Base-by-base conservation (phyloP, 2,113 vertebrate species). In the Bujurquina vittata region DNA sequence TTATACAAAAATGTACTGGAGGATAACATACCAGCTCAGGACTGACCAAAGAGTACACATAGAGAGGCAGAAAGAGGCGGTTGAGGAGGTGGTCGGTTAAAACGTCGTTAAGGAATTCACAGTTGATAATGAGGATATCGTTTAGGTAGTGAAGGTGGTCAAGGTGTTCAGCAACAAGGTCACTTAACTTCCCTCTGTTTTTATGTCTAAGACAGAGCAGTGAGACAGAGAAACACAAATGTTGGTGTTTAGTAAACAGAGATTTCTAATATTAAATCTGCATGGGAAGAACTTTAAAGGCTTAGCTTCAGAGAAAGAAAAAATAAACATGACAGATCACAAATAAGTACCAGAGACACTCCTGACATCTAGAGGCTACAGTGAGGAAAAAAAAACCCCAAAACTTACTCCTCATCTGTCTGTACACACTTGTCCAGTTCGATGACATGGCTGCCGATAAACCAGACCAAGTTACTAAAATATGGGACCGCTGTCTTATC, bases 401-500 rank as follows among this genome's bases (percentile, higher is more conserved):
- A 37, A 37, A 37, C 98, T 98, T 95, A 99, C 98, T 99, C 98
- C 95, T 99, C 97, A 63, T 99, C 98, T 0, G 98, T 99, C 94
- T 99, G 97, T 85, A 99, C 98, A 60, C 98, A 99, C 94, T 98
- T 98, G 94, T 99, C 98, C 92, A 99, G 95, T 69, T 99, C 98
- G 22, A 99, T 98, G 89, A 99, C 98, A 0, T 99, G 98, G 90
- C 97, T 99, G 75, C 98, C 98, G 52, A 99, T 99, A 90, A 99
- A 99, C 98, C 98, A 99, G 75, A 99, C 98, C 60, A 99, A 93
- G 91, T 99, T 99, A 93, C 98, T 99, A 95, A 99, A 99, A 93
- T 99, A 99, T 1, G 98, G 98, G 37, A 98, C 98, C 0, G 98
- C 98, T 0, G 98, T 99, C 95, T 99, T 99, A 92, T 99, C 98